Evolutionary conservation across 2,113 vertebrate genomes (phyloP), one percentile per base, ranked within the genome.

Genomic region (Coptodon bakossiorum): DNA sequence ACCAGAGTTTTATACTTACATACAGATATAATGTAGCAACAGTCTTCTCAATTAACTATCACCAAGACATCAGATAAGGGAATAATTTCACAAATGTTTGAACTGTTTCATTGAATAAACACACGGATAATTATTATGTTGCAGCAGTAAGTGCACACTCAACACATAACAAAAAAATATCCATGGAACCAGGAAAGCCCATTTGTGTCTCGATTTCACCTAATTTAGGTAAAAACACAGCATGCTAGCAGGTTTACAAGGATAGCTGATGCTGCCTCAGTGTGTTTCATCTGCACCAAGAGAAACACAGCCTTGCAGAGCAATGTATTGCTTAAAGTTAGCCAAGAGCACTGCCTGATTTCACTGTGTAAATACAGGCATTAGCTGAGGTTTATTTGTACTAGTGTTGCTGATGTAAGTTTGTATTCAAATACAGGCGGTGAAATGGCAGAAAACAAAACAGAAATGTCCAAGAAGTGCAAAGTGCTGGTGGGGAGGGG

Each of bases 351-450:
- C 17, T 4, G 82, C 36, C 84, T 78, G 90, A 87, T 24, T 66
- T 86, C 53, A 81, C 89, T 92, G 66, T 86, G 84, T 92, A 89
- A 94, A 94, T 90, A 90, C 50, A 0, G 43, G 56, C 56, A 50
- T 59, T 81, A 84, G 88, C 89, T 83, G 19, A 11, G 53, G 86
- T 92, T 85, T 94, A 87, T 93, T 94, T 86, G 56, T 34, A 85
- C 54, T 88, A 14, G 19, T 82, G 85, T 17, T 31, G 79, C 81
- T 87, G 81, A 91, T 89, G 54, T 86, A 86, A 87, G 87, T 48
- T 85, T 88, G 54, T 63, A 79, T 78, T 88, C 63, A 88, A 88
- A 93, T 82, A 48, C 45, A 89, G 45, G 22, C 5, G 8, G 86
- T 82, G 71, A 79, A 88, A 66, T 86, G 57, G 13, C 71, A 40